phyloP scores from a whole-genome alignment of 2,797 vertebrate genomes.

The Oryzias sinensis region DNA sequence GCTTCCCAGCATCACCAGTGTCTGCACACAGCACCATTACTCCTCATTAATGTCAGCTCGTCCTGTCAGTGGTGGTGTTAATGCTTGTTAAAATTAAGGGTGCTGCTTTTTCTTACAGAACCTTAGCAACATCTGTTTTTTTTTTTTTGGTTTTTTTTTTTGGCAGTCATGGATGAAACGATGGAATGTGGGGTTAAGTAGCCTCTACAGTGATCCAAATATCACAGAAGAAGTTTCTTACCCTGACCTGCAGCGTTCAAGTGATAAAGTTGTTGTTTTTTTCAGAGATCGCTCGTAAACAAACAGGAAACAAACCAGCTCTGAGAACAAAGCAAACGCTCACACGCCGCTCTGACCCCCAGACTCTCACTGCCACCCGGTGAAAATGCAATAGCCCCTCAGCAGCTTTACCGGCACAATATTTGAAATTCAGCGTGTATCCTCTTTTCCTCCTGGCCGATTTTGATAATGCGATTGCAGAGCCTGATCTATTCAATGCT shows the following conservation, averaged over 20 bases:
- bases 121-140: constrained; percentile 4
- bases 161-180: constrained; percentile 32
- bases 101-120: constrained; percentile 22
- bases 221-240: constrained; percentile 1
- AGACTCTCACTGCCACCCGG: constrained; percentile 22
- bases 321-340: constrained; percentile 4
- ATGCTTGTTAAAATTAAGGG: constrained; percentile 49
- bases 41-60: constrained; percentile 63
- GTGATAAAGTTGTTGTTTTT: neutral
- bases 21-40: constrained; percentile 59
- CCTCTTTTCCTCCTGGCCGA: constrained; percentile 50
- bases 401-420: constrained; percentile 59
- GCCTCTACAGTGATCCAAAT: constrained; percentile 18
- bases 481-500: constrained; percentile 52
- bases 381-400: constrained; percentile 44
- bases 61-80: constrained; percentile 52
- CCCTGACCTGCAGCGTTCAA: neutral
- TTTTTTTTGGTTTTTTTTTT: neutral
- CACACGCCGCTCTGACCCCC: constrained; percentile 21
- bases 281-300: neutral
- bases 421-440: constrained; percentile 69
- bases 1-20: constrained; percentile 18
- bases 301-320: constrained; percentile 8
- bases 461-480: constrained; percentile 64
- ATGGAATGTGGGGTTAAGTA: constrained; percentile 30